Conservation (phyloP, 2,888 invertebrate genomes). For the Lycaena phlaeas region DNA sequence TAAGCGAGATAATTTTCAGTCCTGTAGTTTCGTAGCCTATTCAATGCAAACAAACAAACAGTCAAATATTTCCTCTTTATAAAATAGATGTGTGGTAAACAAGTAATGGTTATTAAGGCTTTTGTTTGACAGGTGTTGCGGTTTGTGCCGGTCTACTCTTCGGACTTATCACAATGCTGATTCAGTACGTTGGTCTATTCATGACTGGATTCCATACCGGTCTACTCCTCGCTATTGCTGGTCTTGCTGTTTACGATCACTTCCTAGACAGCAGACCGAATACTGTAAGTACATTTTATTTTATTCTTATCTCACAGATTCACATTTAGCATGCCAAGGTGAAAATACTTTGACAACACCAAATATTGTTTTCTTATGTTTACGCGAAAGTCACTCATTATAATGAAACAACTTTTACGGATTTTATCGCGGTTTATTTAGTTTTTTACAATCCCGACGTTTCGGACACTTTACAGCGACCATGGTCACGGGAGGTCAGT, state of each 20-base stretch:
- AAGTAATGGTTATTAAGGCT: not conserved
- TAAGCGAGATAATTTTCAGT: too few relatives aligned
- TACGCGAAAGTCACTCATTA: too few relatives aligned
- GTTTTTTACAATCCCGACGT: too few relatives aligned
- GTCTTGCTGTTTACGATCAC: conserved; percentile 74
- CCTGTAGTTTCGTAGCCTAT: too few relatives aligned
- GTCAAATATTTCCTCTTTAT: too few relatives aligned
- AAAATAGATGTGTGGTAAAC: too few relatives aligned
- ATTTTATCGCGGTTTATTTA: too few relatives aligned
- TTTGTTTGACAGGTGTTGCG: conserved; percentile 72
- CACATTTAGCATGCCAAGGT: not conserved
- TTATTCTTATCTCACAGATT: not conserved
- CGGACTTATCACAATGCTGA: conserved; percentile 86
- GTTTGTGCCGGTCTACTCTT: conserved; percentile 82
- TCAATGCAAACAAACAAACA: too few relatives aligned
- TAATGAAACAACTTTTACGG: too few relatives aligned
- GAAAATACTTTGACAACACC: not conserved
- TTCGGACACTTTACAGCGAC: too few relatives aligned
- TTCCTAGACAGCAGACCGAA: conserved; percentile 68
- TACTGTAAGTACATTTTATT: conserved; percentile 54
- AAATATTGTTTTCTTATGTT: too few relatives aligned
- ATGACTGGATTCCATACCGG: conserved; percentile 87
- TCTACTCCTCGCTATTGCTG: conserved; percentile 74
- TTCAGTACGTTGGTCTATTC: conserved; percentile 86
- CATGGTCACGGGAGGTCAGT: too few relatives aligned